These are phyloP conservation scores for Umimayanthus kanabou DNA, from an alignment of 92 coral and sea anemone genomes.

Conservation along the genomic window DNA sequence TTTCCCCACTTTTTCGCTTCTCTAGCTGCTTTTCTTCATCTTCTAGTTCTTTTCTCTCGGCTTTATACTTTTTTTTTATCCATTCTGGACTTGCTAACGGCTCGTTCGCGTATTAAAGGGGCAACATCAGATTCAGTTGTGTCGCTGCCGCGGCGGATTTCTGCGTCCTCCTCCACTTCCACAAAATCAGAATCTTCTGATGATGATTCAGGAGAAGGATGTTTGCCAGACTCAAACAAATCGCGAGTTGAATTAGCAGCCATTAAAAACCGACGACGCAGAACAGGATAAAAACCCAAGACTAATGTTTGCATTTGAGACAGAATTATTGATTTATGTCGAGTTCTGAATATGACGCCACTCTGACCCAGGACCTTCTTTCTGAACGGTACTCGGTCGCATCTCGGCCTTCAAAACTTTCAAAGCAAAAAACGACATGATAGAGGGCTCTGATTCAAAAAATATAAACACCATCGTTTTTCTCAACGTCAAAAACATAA, in stretches of 20 bases:
- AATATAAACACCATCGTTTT: no score
- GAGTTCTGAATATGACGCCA: background rate
- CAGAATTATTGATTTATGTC: no score
- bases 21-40: conserved; percentile 29
- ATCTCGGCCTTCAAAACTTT: no score
- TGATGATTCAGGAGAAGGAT: background rate
- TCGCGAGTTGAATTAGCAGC: background rate
- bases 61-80: background rate
- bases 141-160: background rate
- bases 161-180: conserved; percentile 9
- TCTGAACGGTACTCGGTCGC: no score
- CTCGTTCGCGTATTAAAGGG: background rate
- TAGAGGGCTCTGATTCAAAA: no score
- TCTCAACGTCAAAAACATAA: no score
- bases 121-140: conserved; percentile 7
- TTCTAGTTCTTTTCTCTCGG: conserved; percentile 8
- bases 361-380: no score
- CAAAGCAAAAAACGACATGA: no score
- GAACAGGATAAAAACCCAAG: background rate
- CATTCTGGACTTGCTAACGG: conserved; percentile 14
- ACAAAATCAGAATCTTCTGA: conserved; percentile 7
- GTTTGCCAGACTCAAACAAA: conserved; percentile 2
- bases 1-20: conserved; percentile 25
- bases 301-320: background rate
- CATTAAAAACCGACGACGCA: conserved; percentile 1